phyloP scores from a whole-genome alignment of 2,797 vertebrate species.

The Poecile montanus region DNA sequence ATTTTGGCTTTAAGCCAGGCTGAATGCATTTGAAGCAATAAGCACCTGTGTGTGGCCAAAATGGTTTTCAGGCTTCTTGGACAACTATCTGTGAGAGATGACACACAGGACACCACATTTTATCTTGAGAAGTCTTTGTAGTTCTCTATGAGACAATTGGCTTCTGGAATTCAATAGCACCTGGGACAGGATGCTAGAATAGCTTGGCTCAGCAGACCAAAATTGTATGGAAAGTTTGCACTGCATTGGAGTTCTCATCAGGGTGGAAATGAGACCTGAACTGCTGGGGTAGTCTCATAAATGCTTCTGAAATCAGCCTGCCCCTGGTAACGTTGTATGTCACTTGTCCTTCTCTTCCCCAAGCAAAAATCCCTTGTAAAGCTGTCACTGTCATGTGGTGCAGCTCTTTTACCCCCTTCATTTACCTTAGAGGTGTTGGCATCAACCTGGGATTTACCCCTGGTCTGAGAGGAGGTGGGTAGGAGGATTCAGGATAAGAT shows the following conservation, averaged over 20 bases:
- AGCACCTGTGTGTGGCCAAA: neutral
- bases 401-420: neutral
- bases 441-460: neutral
- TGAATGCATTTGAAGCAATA: neutral
- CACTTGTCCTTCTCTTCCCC: neutral
- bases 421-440: neutral
- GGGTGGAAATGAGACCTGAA: neutral
- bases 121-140: neutral
- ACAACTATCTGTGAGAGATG: accelerated
- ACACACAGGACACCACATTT: neutral
- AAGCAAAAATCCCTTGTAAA: neutral
- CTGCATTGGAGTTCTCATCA: neutral
- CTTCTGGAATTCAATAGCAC: neutral
- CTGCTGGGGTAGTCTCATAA: neutral
- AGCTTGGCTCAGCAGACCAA: neutral
- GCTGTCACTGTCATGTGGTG: accelerated
- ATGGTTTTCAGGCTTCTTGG: neutral
- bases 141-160: neutral
- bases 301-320: neutral
- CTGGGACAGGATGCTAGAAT: neutral
- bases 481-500: neutral
- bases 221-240: neutral
- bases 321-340: neutral
- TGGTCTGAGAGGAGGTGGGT: neutral
- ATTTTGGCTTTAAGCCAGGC: neutral